Percentiles rank a stretch among this genome's conserved stretches.
Evolutionary conservation across 2,888 invertebrate species (phyloP).

Genomic region (Tetrapedia diversipes): DNA sequence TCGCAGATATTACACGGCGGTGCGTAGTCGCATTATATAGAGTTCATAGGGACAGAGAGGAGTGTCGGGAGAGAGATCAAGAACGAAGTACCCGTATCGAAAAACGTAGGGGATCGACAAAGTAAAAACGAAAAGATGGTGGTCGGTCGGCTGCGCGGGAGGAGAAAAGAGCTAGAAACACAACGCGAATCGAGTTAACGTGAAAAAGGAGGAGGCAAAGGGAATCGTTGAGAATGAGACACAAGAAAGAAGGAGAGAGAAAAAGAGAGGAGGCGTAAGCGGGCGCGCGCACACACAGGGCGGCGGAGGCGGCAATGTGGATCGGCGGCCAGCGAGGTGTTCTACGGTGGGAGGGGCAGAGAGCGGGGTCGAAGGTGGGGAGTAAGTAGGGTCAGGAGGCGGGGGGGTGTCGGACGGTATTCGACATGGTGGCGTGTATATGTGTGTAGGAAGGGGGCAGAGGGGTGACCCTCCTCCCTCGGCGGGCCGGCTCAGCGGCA

Average conservation of each 20-base stretch:
- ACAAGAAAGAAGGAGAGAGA: conserved; percentile 15
- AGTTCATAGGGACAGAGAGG: not conserved
- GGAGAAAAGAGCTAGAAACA: conserved; percentile 13
- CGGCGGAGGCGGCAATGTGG: conserved; percentile 69
- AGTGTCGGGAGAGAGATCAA: conserved; percentile 6
- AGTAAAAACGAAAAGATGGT: not conserved
- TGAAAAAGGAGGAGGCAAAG: conserved; percentile 27
- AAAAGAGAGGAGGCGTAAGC: conserved; percentile 45
- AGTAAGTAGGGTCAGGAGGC: conserved; percentile 50
- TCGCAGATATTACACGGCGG: conserved; percentile 15
- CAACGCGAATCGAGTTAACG: not conserved
- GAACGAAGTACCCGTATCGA: conserved; percentile 4
- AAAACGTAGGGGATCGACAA: conserved; percentile 21
- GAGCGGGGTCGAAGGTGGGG: conserved; percentile 49
- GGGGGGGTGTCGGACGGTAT: conserved; percentile 47
- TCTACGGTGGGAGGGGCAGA: conserved; percentile 36
- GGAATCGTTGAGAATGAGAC: conserved; percentile 30
- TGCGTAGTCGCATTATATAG: conserved; percentile 15
- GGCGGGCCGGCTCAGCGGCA: conserved; percentile 69
- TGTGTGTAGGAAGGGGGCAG: conserved; percentile 14
- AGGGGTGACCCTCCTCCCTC: conserved; percentile 53
- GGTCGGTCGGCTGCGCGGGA: conserved; percentile 11
- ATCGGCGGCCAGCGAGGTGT: conserved; percentile 57
- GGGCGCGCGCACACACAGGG: conserved; percentile 43
- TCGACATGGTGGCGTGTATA: not conserved